These are phyloP conservation scores for Fragum fragum DNA, from an alignment of 2,888 invertebrate species.

Conservation along the genomic window DNA sequence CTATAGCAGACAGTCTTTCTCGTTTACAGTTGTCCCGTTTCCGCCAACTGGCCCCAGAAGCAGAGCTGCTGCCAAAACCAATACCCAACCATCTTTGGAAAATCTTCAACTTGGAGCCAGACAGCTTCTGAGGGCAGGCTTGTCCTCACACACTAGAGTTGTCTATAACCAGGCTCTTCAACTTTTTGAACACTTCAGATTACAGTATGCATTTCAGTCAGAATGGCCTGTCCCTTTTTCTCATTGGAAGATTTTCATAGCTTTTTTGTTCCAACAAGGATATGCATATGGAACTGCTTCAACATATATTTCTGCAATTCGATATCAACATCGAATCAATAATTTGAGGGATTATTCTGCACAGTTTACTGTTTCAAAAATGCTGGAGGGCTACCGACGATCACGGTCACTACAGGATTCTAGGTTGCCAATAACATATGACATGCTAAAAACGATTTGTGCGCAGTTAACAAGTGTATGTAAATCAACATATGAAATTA, in stretches of 20 bases:
- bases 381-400: slow-evolving; percentile 18
- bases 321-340: slow-evolving; percentile 3
- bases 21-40: too few relatives aligned
- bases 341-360: slow-evolving; percentile 2
- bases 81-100: too few relatives aligned
- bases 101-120: too few relatives aligned
- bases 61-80: slow-evolving; percentile 25
- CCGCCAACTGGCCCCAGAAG: slow-evolving; percentile 39
- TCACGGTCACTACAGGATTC: slow-evolving; percentile 8
- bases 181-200: slow-evolving; percentile 21
- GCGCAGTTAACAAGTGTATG: background rate
- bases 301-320: slow-evolving; percentile 26
- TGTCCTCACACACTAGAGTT: too few relatives aligned
- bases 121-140: too few relatives aligned
- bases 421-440: slow-evolving; percentile 15
- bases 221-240: slow-evolving; percentile 29
- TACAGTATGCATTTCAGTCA: background rate
- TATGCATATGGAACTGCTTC: slow-evolving; percentile 19
- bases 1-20: slow-evolving; percentile 31
- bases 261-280: slow-evolving; percentile 24
- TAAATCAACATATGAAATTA: slow-evolving; percentile 19
- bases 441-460: background rate
- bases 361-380: slow-evolving; percentile 9
- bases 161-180: too few relatives aligned
- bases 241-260: slow-evolving; percentile 9